Percentiles rank a stretch among this genome's conserved stretches.
Conservation (phyloP, 2,888 invertebrate species). For the Drosophila limbata region DNA sequence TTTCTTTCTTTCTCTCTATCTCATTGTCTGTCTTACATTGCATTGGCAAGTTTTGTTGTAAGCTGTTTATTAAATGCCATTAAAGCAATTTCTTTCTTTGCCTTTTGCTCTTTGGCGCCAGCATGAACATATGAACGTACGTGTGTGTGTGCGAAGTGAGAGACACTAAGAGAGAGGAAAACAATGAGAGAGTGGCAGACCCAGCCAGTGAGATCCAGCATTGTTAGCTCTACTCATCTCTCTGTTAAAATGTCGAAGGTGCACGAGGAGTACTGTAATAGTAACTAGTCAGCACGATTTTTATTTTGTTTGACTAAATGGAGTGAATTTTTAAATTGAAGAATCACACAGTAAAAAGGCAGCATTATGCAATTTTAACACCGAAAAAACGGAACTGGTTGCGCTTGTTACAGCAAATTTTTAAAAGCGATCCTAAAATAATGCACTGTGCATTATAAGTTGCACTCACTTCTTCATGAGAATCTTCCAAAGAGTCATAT, state of each 20-base stretch:
- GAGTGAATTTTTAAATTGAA: no score
- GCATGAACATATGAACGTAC: constrained; percentile 37
- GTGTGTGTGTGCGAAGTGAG: constrained; percentile 16
- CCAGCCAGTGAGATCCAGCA: constrained; percentile 15
- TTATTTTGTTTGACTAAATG: background rate
- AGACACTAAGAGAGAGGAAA: background rate
- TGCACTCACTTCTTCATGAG: no score
- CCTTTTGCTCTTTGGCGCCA: constrained; percentile 49
- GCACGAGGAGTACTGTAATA: constrained; percentile 43
- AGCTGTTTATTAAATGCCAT: constrained; percentile 74
- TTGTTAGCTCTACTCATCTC: constrained; percentile 38
- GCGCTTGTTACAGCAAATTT: no score
- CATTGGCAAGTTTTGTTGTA: constrained; percentile 41
- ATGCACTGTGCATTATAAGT: no score
- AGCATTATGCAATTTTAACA: no score
- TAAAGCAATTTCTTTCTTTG: constrained; percentile 58
- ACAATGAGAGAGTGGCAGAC: constrained; percentile 44
- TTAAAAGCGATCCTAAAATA: no score
- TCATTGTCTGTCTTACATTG: constrained; percentile 3
- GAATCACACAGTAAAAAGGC: no score
- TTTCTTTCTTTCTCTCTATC: background rate
- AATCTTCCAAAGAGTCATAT: no score
- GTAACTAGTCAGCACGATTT: constrained; percentile 10
- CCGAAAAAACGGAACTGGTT: no score
- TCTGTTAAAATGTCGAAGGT: constrained; percentile 73